Evolutionary conservation across 2,888 invertebrate genomes (phyloP).

Genomic region (Andrena haemorrhoa): DNA sequence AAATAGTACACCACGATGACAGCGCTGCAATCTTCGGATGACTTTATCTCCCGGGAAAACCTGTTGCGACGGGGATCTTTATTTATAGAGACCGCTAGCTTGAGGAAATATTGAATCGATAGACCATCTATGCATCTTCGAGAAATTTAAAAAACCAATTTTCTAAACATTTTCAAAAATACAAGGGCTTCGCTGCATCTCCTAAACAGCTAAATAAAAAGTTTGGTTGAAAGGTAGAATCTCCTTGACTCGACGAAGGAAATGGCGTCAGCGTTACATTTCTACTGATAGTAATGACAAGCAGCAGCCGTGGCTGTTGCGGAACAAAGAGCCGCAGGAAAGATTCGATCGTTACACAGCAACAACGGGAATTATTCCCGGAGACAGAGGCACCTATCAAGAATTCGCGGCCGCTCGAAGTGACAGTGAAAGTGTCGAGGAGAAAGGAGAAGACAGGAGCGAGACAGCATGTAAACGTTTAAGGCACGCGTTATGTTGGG

Average conservation of each 20-base stretch:
- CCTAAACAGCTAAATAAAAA: no score
- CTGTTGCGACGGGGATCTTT: background rate
- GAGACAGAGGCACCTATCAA: conserved; percentile 18
- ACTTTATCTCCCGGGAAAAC: background rate
- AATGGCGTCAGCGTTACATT: no score
- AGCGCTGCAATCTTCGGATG: background rate
- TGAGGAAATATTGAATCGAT: background rate
- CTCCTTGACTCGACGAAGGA: no score
- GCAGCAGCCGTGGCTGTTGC: background rate
- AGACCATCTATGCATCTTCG: background rate
- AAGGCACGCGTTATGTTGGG: conserved; percentile 35
- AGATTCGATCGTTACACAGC: conserved; percentile 9
- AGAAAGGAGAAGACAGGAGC: conserved; percentile 61
- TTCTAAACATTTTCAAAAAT: no score
- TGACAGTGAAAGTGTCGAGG: conserved; percentile 65
- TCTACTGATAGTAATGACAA: background rate
- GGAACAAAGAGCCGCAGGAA: background rate
- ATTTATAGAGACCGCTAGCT: background rate
- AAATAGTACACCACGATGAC: background rate
- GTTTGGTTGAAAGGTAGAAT: no score
- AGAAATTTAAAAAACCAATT: background rate
- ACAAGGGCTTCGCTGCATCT: no score
- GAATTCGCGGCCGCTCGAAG: conserved; percentile 28
- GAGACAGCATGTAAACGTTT: conserved; percentile 46
- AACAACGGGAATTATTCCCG: conserved; percentile 11